Evolutionary conservation across 35 echinoderm and acorn worm genomes (phyloP).

Genomic region (Apostichopus japonicus): DNA sequence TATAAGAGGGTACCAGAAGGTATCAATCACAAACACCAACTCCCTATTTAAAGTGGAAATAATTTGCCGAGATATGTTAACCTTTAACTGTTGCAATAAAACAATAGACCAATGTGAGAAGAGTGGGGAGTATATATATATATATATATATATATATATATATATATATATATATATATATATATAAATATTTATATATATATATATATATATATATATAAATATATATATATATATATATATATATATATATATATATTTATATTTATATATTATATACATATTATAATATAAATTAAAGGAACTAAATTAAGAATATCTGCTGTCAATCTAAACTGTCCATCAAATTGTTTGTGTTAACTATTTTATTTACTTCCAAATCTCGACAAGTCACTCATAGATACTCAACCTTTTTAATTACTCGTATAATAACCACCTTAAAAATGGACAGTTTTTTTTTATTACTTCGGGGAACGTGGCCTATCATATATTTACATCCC

Average conservation of each 20-base stretch:
- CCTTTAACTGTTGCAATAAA: too few relatives aligned
- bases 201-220: neutral
- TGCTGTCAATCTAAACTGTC: conserved; percentile 8
- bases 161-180: neutral
- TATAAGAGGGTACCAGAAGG: too few relatives aligned
- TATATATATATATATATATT: too few relatives aligned
- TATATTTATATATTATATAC: neutral
- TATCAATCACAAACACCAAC: too few relatives aligned
- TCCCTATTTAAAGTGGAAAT: too few relatives aligned
- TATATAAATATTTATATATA: neutral
- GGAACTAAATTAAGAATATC: too few relatives aligned
- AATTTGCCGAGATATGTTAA: too few relatives aligned
- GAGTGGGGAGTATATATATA: neutral
- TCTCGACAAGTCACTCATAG: conserved; percentile 17
- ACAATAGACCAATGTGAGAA: too few relatives aligned
- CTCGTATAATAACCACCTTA: neutral
- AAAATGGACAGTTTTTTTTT: neutral
- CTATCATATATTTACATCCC: neutral
- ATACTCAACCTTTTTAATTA: neutral
- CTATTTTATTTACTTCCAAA: neutral
- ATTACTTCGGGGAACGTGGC: conserved; percentile 9
- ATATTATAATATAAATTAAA: neutral
- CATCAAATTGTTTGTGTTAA: neutral
- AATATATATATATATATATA: neutral
- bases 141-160: neutral